Base-by-base conservation (phyloP, 2,797 vertebrate species). In the Sebastes variabilis region DNA sequence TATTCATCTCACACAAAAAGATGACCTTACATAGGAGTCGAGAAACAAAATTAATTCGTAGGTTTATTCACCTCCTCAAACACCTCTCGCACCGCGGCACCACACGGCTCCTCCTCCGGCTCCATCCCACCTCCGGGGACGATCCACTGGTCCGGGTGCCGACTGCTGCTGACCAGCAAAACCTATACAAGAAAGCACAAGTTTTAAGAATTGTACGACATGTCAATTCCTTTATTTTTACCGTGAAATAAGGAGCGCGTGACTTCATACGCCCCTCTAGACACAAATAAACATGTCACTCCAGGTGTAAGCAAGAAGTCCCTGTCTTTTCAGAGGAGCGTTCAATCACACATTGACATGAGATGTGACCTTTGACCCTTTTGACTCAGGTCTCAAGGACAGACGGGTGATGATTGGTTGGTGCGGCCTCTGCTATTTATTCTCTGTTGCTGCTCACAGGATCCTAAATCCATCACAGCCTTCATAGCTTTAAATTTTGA, bases 71-170 rank as follows among this genome's bases (percentile, higher is more conserved):
- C 98, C 97, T 99, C 98, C 92, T 99, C 98, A 80, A 99, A 99
- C 22, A 99, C 98, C 79, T 99, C 98, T 90, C 98, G 96, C 68
- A 99, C 96, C 0, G 98, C 98, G 4, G 98, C 98, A 1, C 97
- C 97, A 1, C 98, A 97, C 0, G 98, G 98, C 86, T 99, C 98
- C 84, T 99, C 98, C 86, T 99, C 98, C 0, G 98, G 98, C 92
- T 99, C 98, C 98, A 99, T 99, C 69, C 98, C 98, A 80, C 98
- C 98, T 80, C 98, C 98, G 0, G 98, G 98, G 36, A 99, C 98
- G 77, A 99, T 99, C 98, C 98, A 99, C 79, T 99, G 98, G 88
- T 99, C 98, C 27, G 98, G 98, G 67, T 99, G 97, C 59, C 98
- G 97, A 93, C 98, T 99, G 93, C 98, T 99, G 93, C 97, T 99